Base-by-base conservation (phyloP, 1,140 invertebrate genomes). In the Drosophila seguyi region DNA sequence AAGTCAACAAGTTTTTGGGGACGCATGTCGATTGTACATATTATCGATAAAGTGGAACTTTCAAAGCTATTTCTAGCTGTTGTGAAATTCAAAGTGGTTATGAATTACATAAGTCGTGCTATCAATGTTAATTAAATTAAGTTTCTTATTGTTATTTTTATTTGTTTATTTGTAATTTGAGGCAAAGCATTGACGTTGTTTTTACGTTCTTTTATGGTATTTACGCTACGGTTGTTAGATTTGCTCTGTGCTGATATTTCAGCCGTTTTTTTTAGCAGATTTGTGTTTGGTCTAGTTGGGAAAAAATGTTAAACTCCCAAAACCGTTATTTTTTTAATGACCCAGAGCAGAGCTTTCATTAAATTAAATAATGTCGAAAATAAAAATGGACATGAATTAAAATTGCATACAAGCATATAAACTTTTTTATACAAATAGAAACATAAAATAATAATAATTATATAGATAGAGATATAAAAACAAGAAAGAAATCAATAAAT, bases 61-160 rank as follows among this genome's bases (percentile, higher is more conserved):
- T 52, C 10, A 27, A 36, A 50, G 27, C 42, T 53, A 55, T 76
- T 76, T 56, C 47, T 41, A 36, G n/a, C 29, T 20, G 48, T 76
- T 68, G 73, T 68, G 74, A 76, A 76, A 76, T 76, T 75, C 31
- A 50, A 59, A 29, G 13, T 22, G 29, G 6, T 16, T 27, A 8
- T 13, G 22, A 3, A 8, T 41, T 22, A n/a, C n/a, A n/a, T n/a
- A 25, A 14, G 13, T 55, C 20, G 63, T 31, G 48, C 50, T 55
- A 58, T 75, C 10, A 45, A 36, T 58, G 72, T 39, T 75, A 75
- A 75, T 75, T 52, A 75, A 44, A 29, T 38, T 44, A 34, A 67
- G 38, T 67, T 59, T 36, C 16, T 47, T 55, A 11, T 53, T 60
- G 22, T 39, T 61, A 4, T 27, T 45, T 16, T 36, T 36, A 36